These are phyloP conservation scores for Triplophysa bombifrons DNA, from an alignment of 2,797 vertebrate species.

Conservation along the genomic window DNA sequence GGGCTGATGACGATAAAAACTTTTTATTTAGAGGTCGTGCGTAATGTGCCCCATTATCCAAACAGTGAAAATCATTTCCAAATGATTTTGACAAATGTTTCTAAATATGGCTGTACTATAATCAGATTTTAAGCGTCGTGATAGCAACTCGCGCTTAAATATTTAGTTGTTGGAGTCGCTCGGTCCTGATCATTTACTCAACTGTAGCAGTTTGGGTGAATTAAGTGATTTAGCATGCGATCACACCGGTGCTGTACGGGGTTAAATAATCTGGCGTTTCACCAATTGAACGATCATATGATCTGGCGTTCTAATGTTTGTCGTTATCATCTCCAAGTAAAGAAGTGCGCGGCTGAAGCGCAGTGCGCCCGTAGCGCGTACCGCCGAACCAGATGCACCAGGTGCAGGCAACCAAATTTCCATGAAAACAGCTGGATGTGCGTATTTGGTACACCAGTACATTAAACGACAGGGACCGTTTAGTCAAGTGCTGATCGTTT, in stretches of 20 bases:
- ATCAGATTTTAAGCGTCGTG: background rate
- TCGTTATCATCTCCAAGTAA: too few species aligned
- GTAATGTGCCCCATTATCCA: background rate
- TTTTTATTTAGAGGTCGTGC: background rate
- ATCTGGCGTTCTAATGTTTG: slow-evolving; percentile 60
- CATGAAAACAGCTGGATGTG: background rate
- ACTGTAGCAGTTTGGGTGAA: background rate
- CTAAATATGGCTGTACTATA: too few species aligned
- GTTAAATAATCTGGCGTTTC: slow-evolving; percentile 66
- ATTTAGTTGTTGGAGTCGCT: background rate
- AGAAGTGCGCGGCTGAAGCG: slow-evolving; percentile 46
- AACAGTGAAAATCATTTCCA: background rate
- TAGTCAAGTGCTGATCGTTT: background rate
- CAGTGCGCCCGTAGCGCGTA: background rate
- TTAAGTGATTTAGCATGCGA: slow-evolving; percentile 46
- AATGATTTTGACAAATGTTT: background rate
- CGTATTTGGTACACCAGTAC: background rate
- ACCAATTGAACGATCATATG: slow-evolving; percentile 64
- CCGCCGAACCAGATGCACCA: slow-evolving; percentile 1
- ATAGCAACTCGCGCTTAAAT: background rate
- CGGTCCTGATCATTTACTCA: background rate
- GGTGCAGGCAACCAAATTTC: background rate
- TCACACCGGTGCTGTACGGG: slow-evolving; percentile 48
- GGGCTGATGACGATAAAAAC: background rate
- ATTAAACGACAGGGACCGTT: background rate